Conservation (phyloP, 2,797 vertebrate genomes). For the Bradypodion pumilum region DNA sequence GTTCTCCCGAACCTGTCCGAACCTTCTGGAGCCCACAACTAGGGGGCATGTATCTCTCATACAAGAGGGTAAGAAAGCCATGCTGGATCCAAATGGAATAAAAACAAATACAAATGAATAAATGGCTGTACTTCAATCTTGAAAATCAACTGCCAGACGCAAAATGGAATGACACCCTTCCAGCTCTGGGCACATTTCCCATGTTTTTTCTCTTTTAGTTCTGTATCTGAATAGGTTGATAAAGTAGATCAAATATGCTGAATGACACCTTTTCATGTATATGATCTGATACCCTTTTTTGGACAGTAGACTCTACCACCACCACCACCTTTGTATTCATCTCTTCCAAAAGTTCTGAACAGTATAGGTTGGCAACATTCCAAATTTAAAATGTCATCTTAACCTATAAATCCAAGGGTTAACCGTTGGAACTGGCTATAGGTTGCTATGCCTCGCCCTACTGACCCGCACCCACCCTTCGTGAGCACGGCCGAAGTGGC, state of each 20-base stretch:
- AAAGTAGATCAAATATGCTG: too few species aligned
- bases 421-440: too few species aligned
- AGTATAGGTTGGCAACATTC: neutral
- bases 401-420: too few species aligned
- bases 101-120: neutral
- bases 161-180: neutral
- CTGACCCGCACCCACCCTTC: too few species aligned
- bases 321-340: neutral
- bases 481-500: too few species aligned
- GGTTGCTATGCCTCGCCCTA: too few species aligned
- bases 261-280: neutral
- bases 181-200: neutral
- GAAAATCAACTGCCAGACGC: neutral
- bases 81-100: neutral
- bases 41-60: neutral
- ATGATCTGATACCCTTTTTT: neutral
- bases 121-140: neutral
- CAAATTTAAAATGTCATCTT: neutral
- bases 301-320: neutral
- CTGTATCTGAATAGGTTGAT: neutral
- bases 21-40: too few species aligned
- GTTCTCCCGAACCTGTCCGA: too few species aligned
- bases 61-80: neutral
- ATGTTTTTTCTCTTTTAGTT: neutral
- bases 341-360: neutral